Evolutionary conservation across 2,113 vertebrate species (phyloP), one percentile per base, ranked within the genome.

Genomic region (Xenopus borealis): DNA sequence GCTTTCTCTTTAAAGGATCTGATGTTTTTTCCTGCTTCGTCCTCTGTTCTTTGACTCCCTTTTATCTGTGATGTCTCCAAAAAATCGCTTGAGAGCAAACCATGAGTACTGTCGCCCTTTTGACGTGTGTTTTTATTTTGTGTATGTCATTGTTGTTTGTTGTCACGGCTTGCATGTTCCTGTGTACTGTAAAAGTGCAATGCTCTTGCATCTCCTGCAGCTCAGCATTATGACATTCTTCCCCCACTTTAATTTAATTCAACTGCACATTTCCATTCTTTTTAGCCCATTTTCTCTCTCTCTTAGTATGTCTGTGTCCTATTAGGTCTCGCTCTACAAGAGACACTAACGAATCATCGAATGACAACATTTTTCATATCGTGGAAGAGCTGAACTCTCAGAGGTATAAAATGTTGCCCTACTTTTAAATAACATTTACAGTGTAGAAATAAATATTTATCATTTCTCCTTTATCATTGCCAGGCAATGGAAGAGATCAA

Each of bases 401-500:
- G 68, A 89, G 87, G 88, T 89, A 83, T 16, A 4, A 20, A 10
- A 10, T 2, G 5, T 6, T 6, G 33, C 8, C 33, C 33, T 40
- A 40, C 33, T 40, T 40, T 40, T 40, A 40, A 7, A 9, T 6
- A 40, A 40, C 8, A 40, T 40, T 40, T 50, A 50, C 12, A 50
- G 14, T 50, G 14, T 4, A 50, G 23, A 50, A 13, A 50, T 12
- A 50, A 50, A 50, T 50, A 50, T 50, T 50, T 40, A 40, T 40
- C 5, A 40, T 50, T 50, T 50, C 12, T 50, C 11, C 20, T 44
- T 16, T 55, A 4, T 59, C 59, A 62, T 45, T 17, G 47, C 20
- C 72, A 89, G 88, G 61, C 88, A 89, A 27, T 89, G 88, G 87
- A 87, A 83, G 64, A 85, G 83, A 19, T 89, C 87, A 0, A 84